A percentile compares a stretch with the other conserved stretches of the same genome.
Conservation (phyloP, 2,888 invertebrate genomes). For the Ennomos fuscantarius region DNA sequence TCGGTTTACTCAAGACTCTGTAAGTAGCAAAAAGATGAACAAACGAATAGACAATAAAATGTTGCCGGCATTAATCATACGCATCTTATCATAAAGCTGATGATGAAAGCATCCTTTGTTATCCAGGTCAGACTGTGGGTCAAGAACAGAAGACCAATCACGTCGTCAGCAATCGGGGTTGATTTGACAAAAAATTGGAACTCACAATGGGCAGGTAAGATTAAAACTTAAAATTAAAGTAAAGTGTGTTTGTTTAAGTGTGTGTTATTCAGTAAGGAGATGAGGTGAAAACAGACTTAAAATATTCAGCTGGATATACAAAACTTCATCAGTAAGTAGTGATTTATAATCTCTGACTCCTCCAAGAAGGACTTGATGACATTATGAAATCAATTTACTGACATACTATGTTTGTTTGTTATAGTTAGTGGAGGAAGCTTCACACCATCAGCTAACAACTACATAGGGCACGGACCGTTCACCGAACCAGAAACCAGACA, state of each 20-base stretch:
- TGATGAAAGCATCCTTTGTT: constrained; percentile 7
- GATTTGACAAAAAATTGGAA: constrained; percentile 88
- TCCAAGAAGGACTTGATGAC: no score
- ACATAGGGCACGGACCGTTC: constrained; percentile 81
- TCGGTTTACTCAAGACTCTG: constrained; percentile 86
- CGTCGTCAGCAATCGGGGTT: constrained; percentile 76
- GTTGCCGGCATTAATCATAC: no score
- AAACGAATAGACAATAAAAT: no score
- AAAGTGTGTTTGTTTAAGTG: no score
- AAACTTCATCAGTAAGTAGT: no score
- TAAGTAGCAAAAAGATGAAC: constrained; percentile 48
- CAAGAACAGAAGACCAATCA: constrained; percentile 84
- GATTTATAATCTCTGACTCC: no score
- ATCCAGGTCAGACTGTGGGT: constrained; percentile 86
- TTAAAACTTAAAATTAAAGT: no score
- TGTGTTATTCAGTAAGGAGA: no score
- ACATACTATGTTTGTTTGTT: constrained; percentile 33
- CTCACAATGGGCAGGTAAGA: constrained; percentile 84
- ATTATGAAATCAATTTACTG: no score
- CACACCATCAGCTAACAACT: constrained; percentile 68
- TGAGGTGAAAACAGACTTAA: no score
- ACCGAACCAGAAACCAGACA: constrained; percentile 83
- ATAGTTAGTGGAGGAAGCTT: constrained; percentile 79
- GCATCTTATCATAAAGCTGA: no score
- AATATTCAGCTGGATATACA: no score